Evolutionary conservation across 2,797 vertebrate species (phyloP).

Genomic region (Hydrocynus forskahlii): DNA sequence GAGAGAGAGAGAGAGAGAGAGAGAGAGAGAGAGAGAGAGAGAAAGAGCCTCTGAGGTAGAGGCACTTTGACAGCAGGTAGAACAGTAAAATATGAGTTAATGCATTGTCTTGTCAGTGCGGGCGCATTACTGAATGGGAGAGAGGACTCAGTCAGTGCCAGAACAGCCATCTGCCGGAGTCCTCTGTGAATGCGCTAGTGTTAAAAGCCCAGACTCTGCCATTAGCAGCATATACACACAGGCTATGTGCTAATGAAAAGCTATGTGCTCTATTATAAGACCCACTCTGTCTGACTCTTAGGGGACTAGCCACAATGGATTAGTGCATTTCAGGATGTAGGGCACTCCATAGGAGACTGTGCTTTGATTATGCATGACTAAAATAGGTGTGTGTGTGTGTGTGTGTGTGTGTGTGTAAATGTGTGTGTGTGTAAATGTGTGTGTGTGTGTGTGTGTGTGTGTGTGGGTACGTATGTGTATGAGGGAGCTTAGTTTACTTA

Average conservation of each 20-base stretch:
- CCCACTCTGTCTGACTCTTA: slow-evolving; percentile 69
- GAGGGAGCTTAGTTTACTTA: slow-evolving; percentile 43
- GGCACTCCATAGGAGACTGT: slow-evolving; percentile 74
- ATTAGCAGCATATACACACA: slow-evolving; percentile 57
- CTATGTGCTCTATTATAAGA: slow-evolving; percentile 77
- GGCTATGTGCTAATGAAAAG: slow-evolving; percentile 76
- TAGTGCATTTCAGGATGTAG: slow-evolving; percentile 77
- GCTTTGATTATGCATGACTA: slow-evolving; percentile 79
- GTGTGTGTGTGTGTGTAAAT: slow-evolving; percentile 40
- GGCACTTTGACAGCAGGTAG: slow-evolving; percentile 45
- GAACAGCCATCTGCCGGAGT: slow-evolving; percentile 62
- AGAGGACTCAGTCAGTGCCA: slow-evolving; percentile 59
- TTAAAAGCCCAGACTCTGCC: slow-evolving; percentile 61
- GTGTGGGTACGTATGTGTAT: slow-evolving; percentile 25
- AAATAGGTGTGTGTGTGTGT: slow-evolving; percentile 67
- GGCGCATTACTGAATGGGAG: slow-evolving; percentile 56
- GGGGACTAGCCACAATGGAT: slow-evolving; percentile 71
- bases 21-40: slow-evolving; percentile 4
- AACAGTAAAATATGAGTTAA: slow-evolving; percentile 60
- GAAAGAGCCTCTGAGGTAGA: not conserved
- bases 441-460: slow-evolving; percentile 28
- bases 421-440: slow-evolving; percentile 30
- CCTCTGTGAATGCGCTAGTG: slow-evolving; percentile 62
- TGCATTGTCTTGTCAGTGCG: slow-evolving; percentile 62
- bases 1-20: not conserved